A percentile compares a stretch with the other conserved stretches of the same genome.
Conservation (phyloP, 2,797 vertebrate species). For the Toxotes lorentzi region DNA sequence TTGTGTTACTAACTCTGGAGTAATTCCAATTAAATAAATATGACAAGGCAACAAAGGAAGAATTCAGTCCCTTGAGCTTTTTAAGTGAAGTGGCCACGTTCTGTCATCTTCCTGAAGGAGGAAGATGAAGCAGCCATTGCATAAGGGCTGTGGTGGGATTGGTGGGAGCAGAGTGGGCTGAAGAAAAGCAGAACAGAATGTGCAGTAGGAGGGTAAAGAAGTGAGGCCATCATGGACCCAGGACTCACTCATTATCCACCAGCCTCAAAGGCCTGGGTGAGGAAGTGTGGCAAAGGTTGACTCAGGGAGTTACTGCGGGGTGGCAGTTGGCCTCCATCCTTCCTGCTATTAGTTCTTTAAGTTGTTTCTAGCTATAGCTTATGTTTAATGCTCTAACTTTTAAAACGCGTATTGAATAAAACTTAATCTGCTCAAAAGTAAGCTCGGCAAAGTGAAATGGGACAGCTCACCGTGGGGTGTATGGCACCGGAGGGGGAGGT, state of each 20-base stretch:
- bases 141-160: conserved; percentile 40
- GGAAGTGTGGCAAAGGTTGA: conserved; percentile 34
- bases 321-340: conserved; percentile 14
- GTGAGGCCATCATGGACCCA: conserved; percentile 9
- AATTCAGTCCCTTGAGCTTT: conserved; percentile 1
- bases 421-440: neutral
- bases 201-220: conserved; percentile 44
- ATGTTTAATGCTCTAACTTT: conserved; percentile 14
- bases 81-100: conserved; percentile 8
- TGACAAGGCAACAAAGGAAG: neutral
- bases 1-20: neutral
- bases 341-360: neutral
- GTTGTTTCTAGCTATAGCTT: conserved; percentile 1
- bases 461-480: conserved; percentile 90
- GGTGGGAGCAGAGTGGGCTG: conserved; percentile 60
- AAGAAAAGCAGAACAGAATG: conserved; percentile 57
- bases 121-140: conserved; percentile 54
- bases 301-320: neutral
- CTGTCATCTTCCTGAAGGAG: conserved; percentile 39
- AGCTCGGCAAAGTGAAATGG: neutral
- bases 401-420: neutral
- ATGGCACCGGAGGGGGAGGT: conserved; percentile 91
- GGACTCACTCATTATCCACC: conserved; percentile 56
- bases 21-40: neutral
- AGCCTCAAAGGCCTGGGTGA: conserved; percentile 35